A percentile compares a stretch with the other conserved stretches of the same genome.
phyloP scores from a whole-genome alignment of 2,113 vertebrate species.

The Falcunculus frontatus region DNA sequence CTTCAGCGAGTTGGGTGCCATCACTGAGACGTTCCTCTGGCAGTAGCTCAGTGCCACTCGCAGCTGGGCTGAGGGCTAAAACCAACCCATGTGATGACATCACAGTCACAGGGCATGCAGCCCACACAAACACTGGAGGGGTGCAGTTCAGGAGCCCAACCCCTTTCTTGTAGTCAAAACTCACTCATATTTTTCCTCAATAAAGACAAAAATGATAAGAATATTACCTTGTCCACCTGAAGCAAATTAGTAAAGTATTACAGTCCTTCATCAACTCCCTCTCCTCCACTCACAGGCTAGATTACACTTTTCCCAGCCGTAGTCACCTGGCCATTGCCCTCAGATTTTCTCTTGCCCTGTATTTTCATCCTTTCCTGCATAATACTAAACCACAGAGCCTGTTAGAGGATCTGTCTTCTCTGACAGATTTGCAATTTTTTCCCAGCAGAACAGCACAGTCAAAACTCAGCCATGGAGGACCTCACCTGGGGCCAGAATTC shows the following conservation, averaged over 20 bases:
- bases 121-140: background rate
- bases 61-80: background rate
- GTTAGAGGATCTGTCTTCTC: background rate
- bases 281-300: background rate
- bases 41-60: background rate
- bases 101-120: fast-evolving
- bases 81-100: background rate
- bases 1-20: fast-evolving
- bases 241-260: background rate
- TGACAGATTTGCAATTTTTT: background rate
- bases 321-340: background rate
- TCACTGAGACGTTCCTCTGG: background rate
- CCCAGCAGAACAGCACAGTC: background rate
- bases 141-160: background rate
- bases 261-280: background rate
- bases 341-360: background rate
- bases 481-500: background rate
- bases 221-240: background rate
- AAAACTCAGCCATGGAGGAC: fast-evolving
- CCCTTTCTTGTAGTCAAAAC: background rate
- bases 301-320: background rate
- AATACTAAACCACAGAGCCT: background rate
- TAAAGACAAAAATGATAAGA: background rate
- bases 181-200: background rate
- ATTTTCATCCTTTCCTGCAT: background rate